phyloP scores from a whole-genome alignment of 1,140 invertebrate genomes.

The Diabrotica undecimpunctata region DNA sequence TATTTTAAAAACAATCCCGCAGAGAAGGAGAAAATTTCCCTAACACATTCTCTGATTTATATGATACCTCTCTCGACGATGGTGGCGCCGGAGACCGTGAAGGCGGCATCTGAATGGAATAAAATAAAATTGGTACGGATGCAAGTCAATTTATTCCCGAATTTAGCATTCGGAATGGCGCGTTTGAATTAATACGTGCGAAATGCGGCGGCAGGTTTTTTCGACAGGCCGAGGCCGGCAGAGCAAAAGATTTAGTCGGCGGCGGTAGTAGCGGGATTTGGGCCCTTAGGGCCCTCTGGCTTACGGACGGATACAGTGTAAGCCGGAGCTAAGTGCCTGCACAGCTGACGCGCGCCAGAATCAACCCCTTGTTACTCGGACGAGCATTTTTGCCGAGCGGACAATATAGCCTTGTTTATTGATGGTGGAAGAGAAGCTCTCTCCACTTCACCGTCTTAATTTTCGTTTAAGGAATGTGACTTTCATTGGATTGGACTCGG shows the following conservation, averaged over 20 bases:
- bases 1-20: slow-evolving; percentile 19
- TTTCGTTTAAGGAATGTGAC: slow-evolving; percentile 3
- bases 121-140: slow-evolving; percentile 18
- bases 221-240: slow-evolving; percentile 27
- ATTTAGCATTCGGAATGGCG: slow-evolving; percentile 28
- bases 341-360: slow-evolving; percentile 28
- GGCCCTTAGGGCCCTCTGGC: slow-evolving; percentile 15
- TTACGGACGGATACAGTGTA: slow-evolving; percentile 20
- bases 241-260: slow-evolving; percentile 27
- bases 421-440: slow-evolving; percentile 1
- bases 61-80: slow-evolving; percentile 19
- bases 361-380: slow-evolving; percentile 26
- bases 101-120: slow-evolving; percentile 23
- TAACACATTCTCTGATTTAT: slow-evolving; percentile 22
- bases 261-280: slow-evolving; percentile 11
- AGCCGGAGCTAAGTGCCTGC: slow-evolving; percentile 27
- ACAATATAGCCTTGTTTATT: slow-evolving; percentile 17
- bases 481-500: slow-evolving; percentile 6
- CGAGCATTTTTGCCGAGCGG: slow-evolving; percentile 18
- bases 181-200: slow-evolving; percentile 36
- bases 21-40: slow-evolving; percentile 20
- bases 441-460: slow-evolving; percentile 4
- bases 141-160: slow-evolving; percentile 23
- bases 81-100: not conserved
- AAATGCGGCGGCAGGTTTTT: slow-evolving; percentile 33